Conservation (phyloP, 2,888 invertebrate genomes). For the Pyrrhosoma nymphula region DNA sequence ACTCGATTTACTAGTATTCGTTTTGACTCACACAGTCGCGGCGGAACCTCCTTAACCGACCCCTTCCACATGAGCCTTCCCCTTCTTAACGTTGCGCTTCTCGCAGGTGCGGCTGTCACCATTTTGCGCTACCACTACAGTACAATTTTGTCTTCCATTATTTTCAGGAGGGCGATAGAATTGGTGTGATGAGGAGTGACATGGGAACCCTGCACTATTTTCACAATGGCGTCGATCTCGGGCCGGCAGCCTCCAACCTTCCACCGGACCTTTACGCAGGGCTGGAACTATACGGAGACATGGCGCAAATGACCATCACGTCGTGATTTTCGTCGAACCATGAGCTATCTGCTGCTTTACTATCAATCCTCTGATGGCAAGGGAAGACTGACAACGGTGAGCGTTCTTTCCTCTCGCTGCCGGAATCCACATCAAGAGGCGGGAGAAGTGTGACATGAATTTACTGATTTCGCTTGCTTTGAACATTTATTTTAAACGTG, state of each 20-base stretch:
- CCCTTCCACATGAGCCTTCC: no score
- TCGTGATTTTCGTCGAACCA: neutral
- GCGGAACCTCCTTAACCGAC: no score
- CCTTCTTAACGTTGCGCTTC: no score
- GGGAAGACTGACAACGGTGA: neutral
- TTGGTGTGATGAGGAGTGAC: constrained; percentile 85
- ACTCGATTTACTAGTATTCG: no score
- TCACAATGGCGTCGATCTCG: constrained; percentile 90
- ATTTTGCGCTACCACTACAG: no score
- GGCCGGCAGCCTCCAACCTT: constrained; percentile 86
- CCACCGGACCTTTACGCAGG: constrained; percentile 76
- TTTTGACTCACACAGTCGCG: no score
- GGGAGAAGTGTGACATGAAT: no score
- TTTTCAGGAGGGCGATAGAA: constrained; percentile 83
- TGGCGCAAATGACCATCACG: neutral
- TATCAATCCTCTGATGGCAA: neutral
- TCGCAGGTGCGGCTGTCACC: no score
- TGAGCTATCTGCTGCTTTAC: neutral
- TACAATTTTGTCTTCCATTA: neutral
- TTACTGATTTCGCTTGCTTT: no score
- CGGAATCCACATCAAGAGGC: no score
- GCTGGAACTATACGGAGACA: neutral
- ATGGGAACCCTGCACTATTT: constrained; percentile 87
- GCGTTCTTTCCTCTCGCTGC: neutral
- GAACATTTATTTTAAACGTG: no score